phyloP scores from a whole-genome alignment of 1,140 invertebrate genomes.

The Lineus longissimus region DNA sequence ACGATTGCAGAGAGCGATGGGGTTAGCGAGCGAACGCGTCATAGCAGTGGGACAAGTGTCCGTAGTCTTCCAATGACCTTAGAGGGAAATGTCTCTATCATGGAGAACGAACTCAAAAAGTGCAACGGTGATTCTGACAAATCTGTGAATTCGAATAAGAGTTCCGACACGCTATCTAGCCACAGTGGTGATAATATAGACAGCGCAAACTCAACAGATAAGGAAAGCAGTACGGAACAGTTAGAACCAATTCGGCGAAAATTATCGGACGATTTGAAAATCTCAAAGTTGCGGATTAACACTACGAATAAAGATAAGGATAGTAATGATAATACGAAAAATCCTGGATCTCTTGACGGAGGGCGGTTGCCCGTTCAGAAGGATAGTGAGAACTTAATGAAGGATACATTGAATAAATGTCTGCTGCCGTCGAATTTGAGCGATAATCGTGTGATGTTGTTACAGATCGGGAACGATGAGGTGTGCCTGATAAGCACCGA shows the following conservation, averaged over 20 bases:
- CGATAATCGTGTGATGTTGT: slow-evolving; percentile 88
- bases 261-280: no score
- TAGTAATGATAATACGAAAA: slow-evolving; percentile 6
- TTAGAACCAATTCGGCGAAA: not conserved
- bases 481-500: slow-evolving; percentile 87
- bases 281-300: no score
- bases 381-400: not conserved
- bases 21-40: slow-evolving; percentile 18
- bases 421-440: not conserved
- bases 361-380: not conserved
- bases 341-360: not conserved
- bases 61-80: slow-evolving; percentile 41
- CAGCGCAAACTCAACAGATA: not conserved
- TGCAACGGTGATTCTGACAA: slow-evolving; percentile 12
- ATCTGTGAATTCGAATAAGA: slow-evolving; percentile 25
- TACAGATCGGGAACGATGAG: slow-evolving; percentile 79
- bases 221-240: not conserved
- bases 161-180: slow-evolving; percentile 12
- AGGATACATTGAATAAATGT: not conserved
- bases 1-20: slow-evolving; percentile 9
- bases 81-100: slow-evolving; percentile 33
- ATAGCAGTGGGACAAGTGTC: slow-evolving; percentile 41
- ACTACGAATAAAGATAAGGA: not conserved
- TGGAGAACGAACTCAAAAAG: slow-evolving; percentile 37
- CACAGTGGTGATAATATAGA: not conserved